phyloP scores from a whole-genome alignment of 1,140 invertebrate genomes.

The Drosophila ercepeae region DNA sequence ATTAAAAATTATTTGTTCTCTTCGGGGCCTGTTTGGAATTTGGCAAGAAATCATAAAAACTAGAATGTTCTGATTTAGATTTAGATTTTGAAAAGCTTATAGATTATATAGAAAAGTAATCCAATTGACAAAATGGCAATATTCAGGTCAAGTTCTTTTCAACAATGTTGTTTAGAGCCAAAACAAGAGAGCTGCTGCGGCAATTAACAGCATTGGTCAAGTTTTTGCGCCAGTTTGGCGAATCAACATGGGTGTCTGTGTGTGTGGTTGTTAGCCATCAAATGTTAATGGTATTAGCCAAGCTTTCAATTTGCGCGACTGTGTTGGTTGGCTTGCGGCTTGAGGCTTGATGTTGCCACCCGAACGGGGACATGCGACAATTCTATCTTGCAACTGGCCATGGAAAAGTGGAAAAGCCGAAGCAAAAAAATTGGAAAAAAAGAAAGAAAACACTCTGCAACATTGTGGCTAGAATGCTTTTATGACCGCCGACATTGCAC shows the following conservation, averaged over 20 bases:
- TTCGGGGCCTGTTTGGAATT: conserved; percentile 16
- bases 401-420: conserved; percentile 20
- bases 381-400: conserved; percentile 31
- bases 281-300: conserved; percentile 53
- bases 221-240: conserved; percentile 34
- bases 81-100: neutral
- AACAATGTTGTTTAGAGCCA: conserved; percentile 15
- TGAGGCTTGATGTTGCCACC: neutral
- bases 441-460: conserved; percentile 2
- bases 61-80: neutral
- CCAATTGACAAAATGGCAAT: neutral
- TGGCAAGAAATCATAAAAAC: conserved; percentile 34
- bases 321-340: conserved; percentile 19
- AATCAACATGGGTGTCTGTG: neutral
- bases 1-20: conserved; percentile 12
- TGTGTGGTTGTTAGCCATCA: conserved; percentile 41
- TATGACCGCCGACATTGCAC: conserved; percentile 25
- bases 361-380: conserved; percentile 42
- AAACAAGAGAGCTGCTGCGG: conserved; percentile 1
- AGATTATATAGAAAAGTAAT: neutral
- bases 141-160: conserved; percentile 22
- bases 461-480: conserved; percentile 21
- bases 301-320: conserved; percentile 41
- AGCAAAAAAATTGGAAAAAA: conserved; percentile 4
- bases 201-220: conserved; percentile 40